Percentiles rank a stretch among this genome's conserved stretches.
phyloP scores from a whole-genome alignment of 2,113 vertebrate species.

The Leptosomus discolor region DNA sequence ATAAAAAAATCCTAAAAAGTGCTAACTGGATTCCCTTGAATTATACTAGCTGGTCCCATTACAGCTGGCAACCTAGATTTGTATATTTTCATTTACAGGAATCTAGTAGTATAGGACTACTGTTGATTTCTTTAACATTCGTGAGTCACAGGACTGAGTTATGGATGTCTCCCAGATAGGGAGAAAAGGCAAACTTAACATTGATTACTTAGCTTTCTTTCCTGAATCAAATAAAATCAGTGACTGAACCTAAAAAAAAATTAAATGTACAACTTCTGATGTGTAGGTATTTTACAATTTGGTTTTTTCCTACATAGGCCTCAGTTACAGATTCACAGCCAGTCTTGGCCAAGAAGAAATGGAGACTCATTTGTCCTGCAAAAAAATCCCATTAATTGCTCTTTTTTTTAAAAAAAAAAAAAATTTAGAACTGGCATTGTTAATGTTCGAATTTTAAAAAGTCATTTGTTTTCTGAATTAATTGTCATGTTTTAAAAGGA shows the following conservation, averaged over 20 bases:
- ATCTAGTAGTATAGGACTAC: background rate
- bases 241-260: background rate
- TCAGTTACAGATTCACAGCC: background rate
- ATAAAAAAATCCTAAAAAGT: conserved; percentile 57
- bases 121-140: background rate
- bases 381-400: background rate
- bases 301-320: background rate
- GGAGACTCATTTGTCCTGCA: background rate
- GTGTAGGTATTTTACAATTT: background rate
- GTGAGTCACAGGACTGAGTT: background rate
- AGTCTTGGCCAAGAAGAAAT: background rate
- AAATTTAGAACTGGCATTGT: background rate
- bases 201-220: background rate
- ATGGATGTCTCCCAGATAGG: background rate
- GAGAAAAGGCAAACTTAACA: background rate
- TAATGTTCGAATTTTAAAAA: background rate
- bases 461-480: background rate
- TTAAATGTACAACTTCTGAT: background rate
- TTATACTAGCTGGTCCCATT: conserved; percentile 27
- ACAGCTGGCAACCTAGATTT: background rate
- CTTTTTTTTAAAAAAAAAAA: background rate
- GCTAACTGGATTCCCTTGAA: conserved; percentile 55
- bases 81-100: background rate
- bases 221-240: background rate
- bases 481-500: background rate